Percentiles rank a stretch among this genome's conserved stretches.
These are phyloP conservation scores for Enteromius afrohamiltoni DNA, from an alignment of 2,797 vertebrate genomes.

Conservation along the genomic window DNA sequence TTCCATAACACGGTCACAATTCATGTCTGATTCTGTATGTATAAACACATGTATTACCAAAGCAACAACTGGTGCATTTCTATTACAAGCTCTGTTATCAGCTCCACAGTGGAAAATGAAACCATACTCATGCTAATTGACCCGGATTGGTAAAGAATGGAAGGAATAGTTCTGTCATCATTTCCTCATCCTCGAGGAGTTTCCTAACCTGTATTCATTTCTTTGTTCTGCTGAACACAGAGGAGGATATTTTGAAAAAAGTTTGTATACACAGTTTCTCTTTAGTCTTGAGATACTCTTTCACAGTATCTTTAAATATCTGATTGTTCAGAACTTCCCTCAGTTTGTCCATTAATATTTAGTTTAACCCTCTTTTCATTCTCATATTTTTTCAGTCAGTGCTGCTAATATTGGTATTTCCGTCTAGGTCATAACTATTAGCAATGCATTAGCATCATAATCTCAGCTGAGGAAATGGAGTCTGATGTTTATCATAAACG, in stretches of 20 bases:
- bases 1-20: background rate
- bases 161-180: too few relatives aligned
- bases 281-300: conserved; percentile 6
- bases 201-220: too few relatives aligned
- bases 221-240: too few relatives aligned
- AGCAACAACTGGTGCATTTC: background rate
- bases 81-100: background rate
- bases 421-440: conserved; percentile 49
- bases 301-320: conserved; percentile 33
- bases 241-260: too few relatives aligned
- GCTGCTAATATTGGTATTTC: conserved; percentile 56
- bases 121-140: background rate
- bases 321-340: conserved; percentile 25
- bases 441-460: conserved; percentile 54
- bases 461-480: conserved; percentile 58
- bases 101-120: background rate
- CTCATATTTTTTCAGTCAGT: conserved; percentile 59
- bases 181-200: too few relatives aligned
- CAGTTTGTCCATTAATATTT: conserved; percentile 39
- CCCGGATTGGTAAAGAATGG: background rate
- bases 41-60: background rate
- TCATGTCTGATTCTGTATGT: background rate
- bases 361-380: conserved; percentile 29
- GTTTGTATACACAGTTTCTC: too few relatives aligned
- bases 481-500: conserved; percentile 62